A percentile compares a stretch with the other conserved stretches of the same genome.
These are phyloP conservation scores for Onychostoma macrolepis DNA, from an alignment of 2,113 vertebrate genomes.

Conservation along the genomic window DNA sequence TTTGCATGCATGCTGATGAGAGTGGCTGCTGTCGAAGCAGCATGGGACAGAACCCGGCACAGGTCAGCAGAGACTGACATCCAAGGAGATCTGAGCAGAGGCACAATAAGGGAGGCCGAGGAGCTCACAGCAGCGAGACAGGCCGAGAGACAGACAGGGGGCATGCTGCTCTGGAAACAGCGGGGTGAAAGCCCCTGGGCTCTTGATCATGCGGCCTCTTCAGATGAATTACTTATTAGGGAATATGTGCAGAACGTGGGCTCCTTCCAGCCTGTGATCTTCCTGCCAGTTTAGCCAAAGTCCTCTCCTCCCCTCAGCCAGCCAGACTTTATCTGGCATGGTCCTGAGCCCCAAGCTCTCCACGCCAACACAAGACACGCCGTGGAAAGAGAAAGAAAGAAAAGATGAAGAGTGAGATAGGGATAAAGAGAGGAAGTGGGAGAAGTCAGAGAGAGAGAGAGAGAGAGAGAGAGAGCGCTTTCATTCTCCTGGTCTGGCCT, in stretches of 20 bases:
- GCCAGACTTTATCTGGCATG: constrained; percentile 51
- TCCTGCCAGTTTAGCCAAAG: constrained; percentile 58
- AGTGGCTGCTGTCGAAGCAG: neutral
- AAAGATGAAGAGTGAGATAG: constrained; percentile 35
- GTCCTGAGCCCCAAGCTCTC: constrained; percentile 46
- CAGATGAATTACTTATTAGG: constrained; percentile 63
- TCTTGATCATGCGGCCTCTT: constrained; percentile 57
- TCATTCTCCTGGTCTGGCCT: constrained; percentile 29
- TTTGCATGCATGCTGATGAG: constrained; percentile 31
- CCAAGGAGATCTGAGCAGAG: constrained; percentile 41
- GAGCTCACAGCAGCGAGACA: constrained; percentile 36
- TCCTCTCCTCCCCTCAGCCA: constrained; percentile 40
- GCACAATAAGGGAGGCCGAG: constrained; percentile 5
- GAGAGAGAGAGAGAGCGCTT: neutral
- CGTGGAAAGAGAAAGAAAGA: constrained; percentile 30
- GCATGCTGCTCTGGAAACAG: constrained; percentile 50
- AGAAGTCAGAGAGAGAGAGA: neutral
- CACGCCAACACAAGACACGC: constrained; percentile 33
- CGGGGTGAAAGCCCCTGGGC: constrained; percentile 51
- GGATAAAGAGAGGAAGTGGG: constrained; percentile 25
- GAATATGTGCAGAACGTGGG: constrained; percentile 60
- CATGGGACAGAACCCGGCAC: neutral
- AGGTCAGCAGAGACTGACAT: constrained; percentile 50
- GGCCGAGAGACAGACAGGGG: constrained; percentile 38
- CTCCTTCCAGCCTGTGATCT: constrained; percentile 59